Conservation (phyloP, 2,113 vertebrate species). For the Anguilla rostrata region DNA sequence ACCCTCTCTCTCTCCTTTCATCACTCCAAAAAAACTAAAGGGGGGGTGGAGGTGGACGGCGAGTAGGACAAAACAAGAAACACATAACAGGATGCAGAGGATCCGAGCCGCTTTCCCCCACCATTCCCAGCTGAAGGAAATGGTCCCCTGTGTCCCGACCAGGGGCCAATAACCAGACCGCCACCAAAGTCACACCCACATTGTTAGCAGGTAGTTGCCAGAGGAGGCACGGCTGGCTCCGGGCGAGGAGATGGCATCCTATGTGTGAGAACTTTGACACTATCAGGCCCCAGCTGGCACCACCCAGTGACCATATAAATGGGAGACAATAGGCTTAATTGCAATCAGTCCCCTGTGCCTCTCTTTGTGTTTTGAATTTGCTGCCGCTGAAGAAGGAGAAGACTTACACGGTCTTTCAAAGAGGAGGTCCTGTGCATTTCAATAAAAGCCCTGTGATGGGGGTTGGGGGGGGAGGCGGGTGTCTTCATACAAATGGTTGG, state of each 20-base stretch:
- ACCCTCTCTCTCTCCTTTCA: conserved; percentile 61
- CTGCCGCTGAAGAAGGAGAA: conserved; percentile 23
- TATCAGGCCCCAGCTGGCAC: conserved; percentile 47
- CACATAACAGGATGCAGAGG: conserved; percentile 64
- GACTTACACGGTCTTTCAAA: conserved; percentile 45
- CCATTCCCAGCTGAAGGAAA: conserved; percentile 65
- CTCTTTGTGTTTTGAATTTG: conserved; percentile 54
- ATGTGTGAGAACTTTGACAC: conserved; percentile 73
- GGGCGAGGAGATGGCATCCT: conserved; percentile 56
- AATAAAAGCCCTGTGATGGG: conserved; percentile 39
- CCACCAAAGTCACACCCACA: conserved; percentile 75
- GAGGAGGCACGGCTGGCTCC: conserved; percentile 55
- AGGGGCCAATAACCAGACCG: conserved; percentile 65
- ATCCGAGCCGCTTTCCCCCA: conserved; percentile 46
- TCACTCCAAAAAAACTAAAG: conserved; percentile 41
- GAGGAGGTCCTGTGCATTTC: conserved; percentile 50
- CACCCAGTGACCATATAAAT: conserved; percentile 82
- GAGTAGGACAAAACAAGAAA: conserved; percentile 60
- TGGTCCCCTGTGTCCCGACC: conserved; percentile 55
- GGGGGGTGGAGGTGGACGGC: neutral
- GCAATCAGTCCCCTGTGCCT: conserved; percentile 61
- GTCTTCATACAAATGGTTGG: conserved; percentile 39
- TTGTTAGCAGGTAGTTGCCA: conserved; percentile 88
- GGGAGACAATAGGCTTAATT: conserved; percentile 65
- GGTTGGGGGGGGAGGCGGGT: conserved; percentile 38